phyloP scores from a whole-genome alignment of 2,113 vertebrate species.

The Proterorhinus semilunaris region DNA sequence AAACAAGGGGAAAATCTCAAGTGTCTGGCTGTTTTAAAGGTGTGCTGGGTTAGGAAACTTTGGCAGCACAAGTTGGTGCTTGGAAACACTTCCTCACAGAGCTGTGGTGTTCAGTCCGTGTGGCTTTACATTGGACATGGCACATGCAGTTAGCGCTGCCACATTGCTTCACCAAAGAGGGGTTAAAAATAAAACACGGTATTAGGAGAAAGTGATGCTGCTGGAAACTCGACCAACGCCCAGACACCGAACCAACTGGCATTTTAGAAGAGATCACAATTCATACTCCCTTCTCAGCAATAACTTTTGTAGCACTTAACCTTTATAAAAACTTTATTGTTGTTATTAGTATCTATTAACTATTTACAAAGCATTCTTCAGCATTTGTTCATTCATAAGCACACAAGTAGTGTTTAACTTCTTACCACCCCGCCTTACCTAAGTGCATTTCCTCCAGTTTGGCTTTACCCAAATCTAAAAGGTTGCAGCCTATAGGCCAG shows the following conservation, averaged over 20 bases:
- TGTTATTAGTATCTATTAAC: too few species aligned
- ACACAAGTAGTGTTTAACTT: too few species aligned
- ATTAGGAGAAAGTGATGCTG: slow-evolving; percentile 54
- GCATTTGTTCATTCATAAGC: too few species aligned
- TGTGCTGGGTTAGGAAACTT: background rate
- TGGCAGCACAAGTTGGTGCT: background rate
- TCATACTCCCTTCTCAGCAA: too few species aligned
- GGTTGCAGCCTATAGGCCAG: too few species aligned
- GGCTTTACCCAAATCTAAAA: too few species aligned
- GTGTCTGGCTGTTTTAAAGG: background rate
- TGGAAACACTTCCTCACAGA: background rate
- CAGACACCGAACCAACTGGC: slow-evolving; percentile 43
- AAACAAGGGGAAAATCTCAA: slow-evolving; percentile 4
- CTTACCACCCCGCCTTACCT: too few species aligned
- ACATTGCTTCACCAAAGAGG: slow-evolving; percentile 42
- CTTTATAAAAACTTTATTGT: too few species aligned
- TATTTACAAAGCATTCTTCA: too few species aligned
- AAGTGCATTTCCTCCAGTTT: too few species aligned
- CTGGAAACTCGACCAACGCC: slow-evolving; percentile 66
- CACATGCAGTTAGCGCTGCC: slow-evolving; percentile 26
- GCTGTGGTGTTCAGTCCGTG: slow-evolving; percentile 6
- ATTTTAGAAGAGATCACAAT: background rate
- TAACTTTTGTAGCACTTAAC: too few species aligned
- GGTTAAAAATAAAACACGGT: slow-evolving; percentile 65
- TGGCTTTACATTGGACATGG: slow-evolving; percentile 27